phyloP scores from a whole-genome alignment of 2,113 vertebrate species.

The Calidris pugnax region DNA sequence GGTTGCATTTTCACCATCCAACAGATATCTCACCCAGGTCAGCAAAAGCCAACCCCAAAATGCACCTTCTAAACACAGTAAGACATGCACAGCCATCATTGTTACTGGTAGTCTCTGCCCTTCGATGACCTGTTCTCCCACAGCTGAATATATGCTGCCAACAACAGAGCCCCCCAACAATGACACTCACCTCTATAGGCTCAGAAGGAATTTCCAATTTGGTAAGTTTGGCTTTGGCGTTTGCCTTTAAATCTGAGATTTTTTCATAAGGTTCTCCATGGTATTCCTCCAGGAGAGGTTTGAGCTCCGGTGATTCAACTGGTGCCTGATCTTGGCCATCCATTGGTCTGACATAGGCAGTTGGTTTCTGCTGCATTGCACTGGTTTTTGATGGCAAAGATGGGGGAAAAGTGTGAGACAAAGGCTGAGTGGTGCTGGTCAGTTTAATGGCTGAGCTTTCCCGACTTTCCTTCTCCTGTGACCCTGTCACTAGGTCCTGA shows the following conservation, averaged over 20 bases:
- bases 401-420: constrained; percentile 83
- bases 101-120: not conserved
- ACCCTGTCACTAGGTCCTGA: constrained; percentile 40
- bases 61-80: not conserved
- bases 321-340: constrained; percentile 91
- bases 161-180: not conserved
- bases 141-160: not conserved
- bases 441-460: constrained; percentile 62
- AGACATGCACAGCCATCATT: rapidly evolving
- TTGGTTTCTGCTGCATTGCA: constrained; percentile 89
- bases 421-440: constrained; percentile 71
- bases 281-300: constrained; percentile 79
- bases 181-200: constrained; percentile 82
- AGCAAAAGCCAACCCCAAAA: not conserved
- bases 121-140: not conserved
- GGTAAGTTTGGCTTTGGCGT: constrained; percentile 75
- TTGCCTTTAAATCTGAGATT: constrained; percentile 75
- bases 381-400: constrained; percentile 83
- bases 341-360: constrained; percentile 94
- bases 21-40: not conserved
- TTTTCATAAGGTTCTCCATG: constrained; percentile 73
- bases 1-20: not conserved
- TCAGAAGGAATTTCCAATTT: constrained; percentile 81
- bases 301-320: constrained; percentile 86
- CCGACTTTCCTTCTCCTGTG: constrained; percentile 61